Evolutionary conservation across 2,797 vertebrate species (phyloP), one percentile per base, ranked within the genome.

Genomic region (Microtus californicus): DNA sequence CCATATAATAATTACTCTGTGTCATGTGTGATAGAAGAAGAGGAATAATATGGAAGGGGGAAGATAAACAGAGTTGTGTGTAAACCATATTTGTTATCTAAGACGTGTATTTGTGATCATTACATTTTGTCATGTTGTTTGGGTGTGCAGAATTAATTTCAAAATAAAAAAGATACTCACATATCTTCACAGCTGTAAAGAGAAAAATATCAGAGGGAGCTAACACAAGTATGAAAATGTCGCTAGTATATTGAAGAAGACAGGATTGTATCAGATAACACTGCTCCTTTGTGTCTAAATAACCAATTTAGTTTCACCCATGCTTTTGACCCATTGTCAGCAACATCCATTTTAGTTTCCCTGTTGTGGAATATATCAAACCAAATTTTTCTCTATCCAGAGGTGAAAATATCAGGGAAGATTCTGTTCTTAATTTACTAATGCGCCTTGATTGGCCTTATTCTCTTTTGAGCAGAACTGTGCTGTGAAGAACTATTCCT

Each of bases 21-120:
- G 13, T 31, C 9, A 8, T 23, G 11, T 37, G 2, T 8, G 1
- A 4, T 14, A 1, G 9, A 31, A 29, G 8, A 43, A 2, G 3
- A 51, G 21, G 3, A n/a, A 61, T 9, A 77, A 82, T 1, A 14
- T n/a, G 1, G 25, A 92, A 59, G 31, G 5, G 0, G 7, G 86
- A 51, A 86, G 10, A 6, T 6, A n/a, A 2, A 7, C 14, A 34
- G 40, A 19, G 1, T 11, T 9, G 45, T 89, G 27, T 10, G 63
- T 1, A 74, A 65, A 74, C 65, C 5, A 54, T 76, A 34, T 86
- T 90, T 93, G 45, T 85, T 85, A 51, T 45, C 23, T 80, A 6
- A 1, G 6, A 23, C 31, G 4, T 13, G 2, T 40, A 5, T 65
- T 87, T 87, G 40, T 81, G n/a, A 59, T 63, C 59, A 48, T 81